A percentile compares a stretch with the other conserved stretches of the same genome.
Conservation (phyloP, 2,113 vertebrate genomes). For the Alligator sinensis region DNA sequence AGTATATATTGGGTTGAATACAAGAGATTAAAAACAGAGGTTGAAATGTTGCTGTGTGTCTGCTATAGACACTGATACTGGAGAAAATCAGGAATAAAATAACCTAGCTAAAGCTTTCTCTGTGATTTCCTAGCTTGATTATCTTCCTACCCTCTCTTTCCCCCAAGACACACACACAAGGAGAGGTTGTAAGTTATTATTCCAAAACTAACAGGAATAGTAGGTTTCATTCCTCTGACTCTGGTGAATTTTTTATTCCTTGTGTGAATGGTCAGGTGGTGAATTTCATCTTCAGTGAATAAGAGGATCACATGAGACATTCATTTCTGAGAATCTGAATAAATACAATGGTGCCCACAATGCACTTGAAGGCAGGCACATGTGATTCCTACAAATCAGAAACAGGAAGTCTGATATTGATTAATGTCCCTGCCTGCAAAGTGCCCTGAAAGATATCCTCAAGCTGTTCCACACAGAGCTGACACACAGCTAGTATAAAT, state of each 20-base stretch:
- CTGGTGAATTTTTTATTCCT: slow-evolving; percentile 3
- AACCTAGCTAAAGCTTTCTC: background rate
- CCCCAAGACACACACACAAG: background rate
- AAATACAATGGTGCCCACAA: background rate
- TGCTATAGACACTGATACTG: background rate
- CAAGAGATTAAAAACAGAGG: background rate
- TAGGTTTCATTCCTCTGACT: background rate
- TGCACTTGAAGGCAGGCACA: background rate
- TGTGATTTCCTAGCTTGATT: background rate
- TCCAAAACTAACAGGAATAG: background rate
- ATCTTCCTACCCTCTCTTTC: background rate
- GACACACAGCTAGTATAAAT: background rate
- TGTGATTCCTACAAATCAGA: background rate
- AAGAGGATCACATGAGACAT: rapidly evolving
- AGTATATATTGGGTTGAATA: background rate
- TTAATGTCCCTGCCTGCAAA: background rate
- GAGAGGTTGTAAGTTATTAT: background rate
- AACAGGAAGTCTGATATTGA: background rate
- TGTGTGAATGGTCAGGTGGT: background rate
- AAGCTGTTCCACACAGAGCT: background rate
- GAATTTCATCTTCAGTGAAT: background rate
- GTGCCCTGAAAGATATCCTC: background rate
- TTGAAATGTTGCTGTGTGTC: background rate
- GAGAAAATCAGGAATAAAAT: slow-evolving; percentile 20
- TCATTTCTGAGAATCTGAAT: background rate